Conservation (phyloP, 2,797 vertebrate genomes). For the Odontamblyopus rebecca region DNA sequence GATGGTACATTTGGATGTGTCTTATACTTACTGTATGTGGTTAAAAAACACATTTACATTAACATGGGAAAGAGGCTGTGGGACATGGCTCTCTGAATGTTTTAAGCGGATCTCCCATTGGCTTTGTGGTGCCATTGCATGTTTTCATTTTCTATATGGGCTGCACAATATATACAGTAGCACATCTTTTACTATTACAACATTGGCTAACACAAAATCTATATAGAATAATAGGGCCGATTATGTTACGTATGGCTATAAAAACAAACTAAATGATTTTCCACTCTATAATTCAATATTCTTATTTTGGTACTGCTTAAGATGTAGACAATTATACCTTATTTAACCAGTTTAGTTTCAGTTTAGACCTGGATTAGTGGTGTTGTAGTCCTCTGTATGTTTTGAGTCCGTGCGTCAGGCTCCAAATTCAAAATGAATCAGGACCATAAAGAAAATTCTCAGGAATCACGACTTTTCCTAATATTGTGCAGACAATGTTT, state of each 20-base stretch:
- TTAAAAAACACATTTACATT: conserved; percentile 36
- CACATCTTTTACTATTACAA: not conserved
- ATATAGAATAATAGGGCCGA: too few relatives aligned
- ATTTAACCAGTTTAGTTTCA: too few relatives aligned
- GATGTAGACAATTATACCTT: too few relatives aligned
- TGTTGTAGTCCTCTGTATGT: not conserved
- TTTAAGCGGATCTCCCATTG: conserved; percentile 63
- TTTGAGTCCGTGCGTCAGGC: not conserved
- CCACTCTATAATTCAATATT: too few relatives aligned
- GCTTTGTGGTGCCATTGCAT: conserved; percentile 77
- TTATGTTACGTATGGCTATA: too few relatives aligned
- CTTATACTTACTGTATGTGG: conserved; percentile 21
- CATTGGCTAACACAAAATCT: not conserved
- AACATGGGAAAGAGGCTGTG: conserved; percentile 31
- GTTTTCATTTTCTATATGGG: conserved; percentile 34
- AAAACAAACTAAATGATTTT: too few relatives aligned
- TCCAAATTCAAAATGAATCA: not conserved
- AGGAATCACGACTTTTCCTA: not conserved
- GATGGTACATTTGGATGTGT: conserved; percentile 29
- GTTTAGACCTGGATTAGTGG: too few relatives aligned
- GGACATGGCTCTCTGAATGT: conserved; percentile 33
- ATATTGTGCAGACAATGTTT: not conserved
- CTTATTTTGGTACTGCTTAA: too few relatives aligned
- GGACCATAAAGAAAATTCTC: too few relatives aligned
- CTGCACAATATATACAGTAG: conserved; percentile 1